Evolutionary conservation across 2,797 vertebrate species (phyloP).

Genomic region (Sebastes goodei): DNA sequence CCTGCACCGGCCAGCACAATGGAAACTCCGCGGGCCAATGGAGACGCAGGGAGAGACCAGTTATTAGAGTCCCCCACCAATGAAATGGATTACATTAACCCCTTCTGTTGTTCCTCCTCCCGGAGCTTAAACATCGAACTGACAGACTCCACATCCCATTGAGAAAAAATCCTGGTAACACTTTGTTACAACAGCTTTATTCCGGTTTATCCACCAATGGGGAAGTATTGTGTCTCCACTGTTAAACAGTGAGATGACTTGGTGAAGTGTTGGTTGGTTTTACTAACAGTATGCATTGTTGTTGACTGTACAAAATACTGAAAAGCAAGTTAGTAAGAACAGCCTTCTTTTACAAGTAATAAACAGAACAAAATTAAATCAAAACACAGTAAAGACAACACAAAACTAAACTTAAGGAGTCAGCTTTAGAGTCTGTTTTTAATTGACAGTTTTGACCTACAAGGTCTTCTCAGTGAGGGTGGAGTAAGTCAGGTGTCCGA

Average conservation of each 20-base stretch:
- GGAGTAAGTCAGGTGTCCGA: neutral
- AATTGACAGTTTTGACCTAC: neutral
- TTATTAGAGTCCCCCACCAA: constrained; percentile 74
- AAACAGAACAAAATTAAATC: neutral
- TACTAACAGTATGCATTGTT: too few species aligned
- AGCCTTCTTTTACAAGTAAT: neutral
- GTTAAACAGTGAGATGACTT: constrained; percentile 1
- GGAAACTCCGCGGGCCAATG: constrained; percentile 80
- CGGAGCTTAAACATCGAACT: constrained; percentile 60
- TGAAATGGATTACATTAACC: constrained; percentile 81
- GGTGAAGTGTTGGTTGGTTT: neutral
- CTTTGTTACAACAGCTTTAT: constrained; percentile 43
- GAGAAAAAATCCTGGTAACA: constrained; percentile 54
- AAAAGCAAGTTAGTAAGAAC: neutral
- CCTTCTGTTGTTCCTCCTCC: constrained; percentile 67
- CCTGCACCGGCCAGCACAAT: constrained; percentile 88
- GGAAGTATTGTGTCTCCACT: constrained; percentile 25
- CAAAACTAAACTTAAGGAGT: neutral
- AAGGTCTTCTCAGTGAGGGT: neutral
- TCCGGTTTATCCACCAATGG: constrained; percentile 19
- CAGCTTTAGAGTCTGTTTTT: neutral
- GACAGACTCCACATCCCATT: constrained; percentile 66
- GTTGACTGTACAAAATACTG: neutral
- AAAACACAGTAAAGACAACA: neutral
- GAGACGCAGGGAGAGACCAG: constrained; percentile 65